Conservation (phyloP, 1,140 invertebrate genomes). For the Solenopsis invicta region DNA sequence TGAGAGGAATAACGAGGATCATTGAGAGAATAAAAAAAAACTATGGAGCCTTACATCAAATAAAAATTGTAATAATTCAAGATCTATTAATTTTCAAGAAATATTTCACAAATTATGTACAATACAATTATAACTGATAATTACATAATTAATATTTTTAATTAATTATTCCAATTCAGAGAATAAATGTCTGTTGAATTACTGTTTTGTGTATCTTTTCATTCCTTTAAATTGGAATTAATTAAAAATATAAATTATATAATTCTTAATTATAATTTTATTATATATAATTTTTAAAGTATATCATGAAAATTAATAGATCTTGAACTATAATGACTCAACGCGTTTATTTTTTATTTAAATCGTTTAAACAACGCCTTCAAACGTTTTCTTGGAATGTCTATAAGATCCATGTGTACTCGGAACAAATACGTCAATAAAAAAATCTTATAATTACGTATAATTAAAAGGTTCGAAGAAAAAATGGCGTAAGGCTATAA, state of each 20-base stretch:
- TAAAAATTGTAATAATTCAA: constrained; percentile 5
- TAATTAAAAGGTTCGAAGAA: not conserved
- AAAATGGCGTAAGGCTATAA: not conserved
- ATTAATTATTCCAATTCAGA: too few species aligned
- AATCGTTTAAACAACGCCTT: not conserved
- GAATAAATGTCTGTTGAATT: too few species aligned
- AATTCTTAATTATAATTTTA: too few species aligned
- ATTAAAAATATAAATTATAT: too few species aligned
- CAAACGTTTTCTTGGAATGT: not conserved
- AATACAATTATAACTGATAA: not conserved
- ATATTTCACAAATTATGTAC: not conserved
- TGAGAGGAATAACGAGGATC: not conserved
- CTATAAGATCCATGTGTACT: not conserved
- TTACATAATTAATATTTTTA: not conserved
- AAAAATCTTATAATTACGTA: not conserved
- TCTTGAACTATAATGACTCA: not conserved
- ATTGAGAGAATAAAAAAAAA: not conserved
- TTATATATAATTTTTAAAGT: too few species aligned
- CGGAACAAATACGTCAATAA: not conserved
- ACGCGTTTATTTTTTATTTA: not conserved
- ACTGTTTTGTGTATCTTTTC: too few species aligned
- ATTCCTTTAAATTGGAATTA: too few species aligned
- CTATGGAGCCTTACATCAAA: not conserved
- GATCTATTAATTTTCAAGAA: not conserved
- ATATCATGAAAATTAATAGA: too few species aligned